phyloP scores from a whole-genome alignment of 2,113 vertebrate species.

The Dasyprocta punctata region DNA sequence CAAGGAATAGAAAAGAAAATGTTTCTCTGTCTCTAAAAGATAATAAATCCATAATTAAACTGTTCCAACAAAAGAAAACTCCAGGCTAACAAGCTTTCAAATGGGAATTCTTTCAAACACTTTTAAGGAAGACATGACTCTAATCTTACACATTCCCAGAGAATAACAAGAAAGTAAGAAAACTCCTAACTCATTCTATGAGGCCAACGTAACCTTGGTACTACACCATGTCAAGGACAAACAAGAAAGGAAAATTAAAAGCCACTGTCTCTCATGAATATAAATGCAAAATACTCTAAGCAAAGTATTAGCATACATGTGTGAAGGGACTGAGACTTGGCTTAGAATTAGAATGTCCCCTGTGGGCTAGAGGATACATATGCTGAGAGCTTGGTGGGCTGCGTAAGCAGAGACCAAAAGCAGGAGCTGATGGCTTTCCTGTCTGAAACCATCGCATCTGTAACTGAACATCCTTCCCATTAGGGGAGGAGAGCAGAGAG shows the following conservation, averaged over 20 bases:
- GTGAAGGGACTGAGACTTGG: not conserved
- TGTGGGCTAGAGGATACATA: not conserved
- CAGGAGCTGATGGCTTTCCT: not conserved
- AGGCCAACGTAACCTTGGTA: slow-evolving; percentile 64
- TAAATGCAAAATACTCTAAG: slow-evolving; percentile 72
- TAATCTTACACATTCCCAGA: slow-evolving; percentile 13
- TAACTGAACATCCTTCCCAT: not conserved
- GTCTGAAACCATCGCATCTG: accelerated
- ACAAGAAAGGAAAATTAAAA: slow-evolving; percentile 76
- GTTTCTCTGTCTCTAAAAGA: slow-evolving; percentile 37
- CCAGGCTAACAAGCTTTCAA: slow-evolving; percentile 52
- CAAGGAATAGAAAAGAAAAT: slow-evolving; percentile 8
- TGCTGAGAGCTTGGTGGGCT: not conserved
- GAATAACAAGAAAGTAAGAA: slow-evolving; percentile 35
- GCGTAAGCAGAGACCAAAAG: not conserved
- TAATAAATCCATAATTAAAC: slow-evolving; percentile 60
- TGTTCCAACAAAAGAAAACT: slow-evolving; percentile 53
- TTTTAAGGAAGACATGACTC: slow-evolving; percentile 43
- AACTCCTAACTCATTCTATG: slow-evolving; percentile 20
- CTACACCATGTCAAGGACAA: slow-evolving; percentile 67
- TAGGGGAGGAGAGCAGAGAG: no score
- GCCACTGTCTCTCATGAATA: slow-evolving; percentile 66
- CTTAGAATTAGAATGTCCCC: not conserved
- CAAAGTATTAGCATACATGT: slow-evolving; percentile 63
- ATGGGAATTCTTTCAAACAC: slow-evolving; percentile 55